Evolutionary conservation across 2,113 vertebrate genomes (phyloP).

Genomic region (Neoarius graeffei): DNA sequence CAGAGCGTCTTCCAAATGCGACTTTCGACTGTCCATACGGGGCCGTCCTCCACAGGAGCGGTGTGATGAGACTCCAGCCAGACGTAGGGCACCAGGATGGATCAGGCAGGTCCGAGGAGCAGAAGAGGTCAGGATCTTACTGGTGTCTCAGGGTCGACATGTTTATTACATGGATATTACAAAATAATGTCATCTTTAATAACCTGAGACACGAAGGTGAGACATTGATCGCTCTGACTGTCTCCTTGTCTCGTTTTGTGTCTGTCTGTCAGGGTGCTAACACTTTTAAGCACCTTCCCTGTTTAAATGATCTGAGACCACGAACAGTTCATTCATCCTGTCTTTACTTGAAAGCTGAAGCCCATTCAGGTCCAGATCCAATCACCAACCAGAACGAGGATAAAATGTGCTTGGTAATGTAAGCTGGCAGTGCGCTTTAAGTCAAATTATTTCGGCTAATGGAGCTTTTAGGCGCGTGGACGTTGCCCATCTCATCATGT

Average conservation of each 20-base stretch:
- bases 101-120: too few species aligned
- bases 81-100: too few species aligned
- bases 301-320: slow-evolving; percentile 9
- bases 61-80: too few species aligned
- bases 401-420: slow-evolving; percentile 20
- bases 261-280: not conserved
- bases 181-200: too few species aligned
- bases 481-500: slow-evolving; percentile 19
- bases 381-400: not conserved
- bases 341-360: not conserved
- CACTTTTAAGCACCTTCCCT: not conserved
- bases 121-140: too few species aligned
- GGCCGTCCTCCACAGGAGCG: too few species aligned
- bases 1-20: too few species aligned
- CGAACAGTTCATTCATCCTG: not conserved
- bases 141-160: too few species aligned
- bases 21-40: too few species aligned
- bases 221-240: not conserved
- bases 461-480: slow-evolving; percentile 31
- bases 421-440: slow-evolving; percentile 37
- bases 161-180: too few species aligned
- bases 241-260: not conserved
- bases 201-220: too few species aligned
- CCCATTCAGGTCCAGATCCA: not conserved
- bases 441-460: slow-evolving; percentile 41